These are phyloP conservation scores for Oryzias sinensis DNA, from an alignment of 2,797 vertebrate genomes.

Conservation along the genomic window DNA sequence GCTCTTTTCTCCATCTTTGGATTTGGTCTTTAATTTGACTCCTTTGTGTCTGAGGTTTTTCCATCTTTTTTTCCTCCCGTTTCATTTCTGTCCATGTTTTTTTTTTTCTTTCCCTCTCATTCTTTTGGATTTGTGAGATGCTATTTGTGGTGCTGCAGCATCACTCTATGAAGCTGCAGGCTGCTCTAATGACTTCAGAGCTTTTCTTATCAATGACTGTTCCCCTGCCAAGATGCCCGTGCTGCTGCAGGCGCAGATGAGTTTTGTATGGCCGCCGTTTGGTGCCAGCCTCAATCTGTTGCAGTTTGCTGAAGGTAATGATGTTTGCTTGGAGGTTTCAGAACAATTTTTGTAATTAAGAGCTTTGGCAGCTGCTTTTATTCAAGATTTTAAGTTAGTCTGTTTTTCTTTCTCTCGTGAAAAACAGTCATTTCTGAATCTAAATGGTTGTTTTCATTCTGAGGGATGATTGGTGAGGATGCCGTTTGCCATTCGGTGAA, in stretches of 20 bases:
- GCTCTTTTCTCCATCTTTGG: too few relatives aligned
- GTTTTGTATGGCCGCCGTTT: not conserved
- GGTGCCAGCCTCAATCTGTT: not conserved
- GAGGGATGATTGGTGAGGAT: not conserved
- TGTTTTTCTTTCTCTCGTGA: slow-evolving; percentile 9
- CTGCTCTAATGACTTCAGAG: slow-evolving; percentile 32
- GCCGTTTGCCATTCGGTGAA: not conserved
- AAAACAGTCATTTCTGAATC: slow-evolving; percentile 1
- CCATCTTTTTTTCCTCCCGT: not conserved
- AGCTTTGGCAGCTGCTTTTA: slow-evolving; percentile 2
- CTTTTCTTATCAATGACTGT: slow-evolving; percentile 10
- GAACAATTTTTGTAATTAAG: not conserved
- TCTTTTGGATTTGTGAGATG: not conserved
- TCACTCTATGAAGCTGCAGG: not conserved
- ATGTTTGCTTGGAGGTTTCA: slow-evolving; percentile 1
- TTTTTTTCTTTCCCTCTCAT: not conserved
- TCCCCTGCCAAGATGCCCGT: slow-evolving; percentile 13
- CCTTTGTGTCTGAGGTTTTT: too few relatives aligned
- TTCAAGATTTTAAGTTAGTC: not conserved
- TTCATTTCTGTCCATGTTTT: not conserved
- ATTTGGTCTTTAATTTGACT: too few relatives aligned
- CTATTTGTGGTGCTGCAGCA: slow-evolving; percentile 8
- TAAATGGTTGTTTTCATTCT: slow-evolving; percentile 1
- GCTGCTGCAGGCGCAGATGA: slow-evolving; percentile 3
- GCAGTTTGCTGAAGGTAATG: not conserved